Evolutionary conservation across 2,888 invertebrate genomes (phyloP), one percentile per base, ranked within the genome.

Genomic region (Ormia ochracea): DNA sequence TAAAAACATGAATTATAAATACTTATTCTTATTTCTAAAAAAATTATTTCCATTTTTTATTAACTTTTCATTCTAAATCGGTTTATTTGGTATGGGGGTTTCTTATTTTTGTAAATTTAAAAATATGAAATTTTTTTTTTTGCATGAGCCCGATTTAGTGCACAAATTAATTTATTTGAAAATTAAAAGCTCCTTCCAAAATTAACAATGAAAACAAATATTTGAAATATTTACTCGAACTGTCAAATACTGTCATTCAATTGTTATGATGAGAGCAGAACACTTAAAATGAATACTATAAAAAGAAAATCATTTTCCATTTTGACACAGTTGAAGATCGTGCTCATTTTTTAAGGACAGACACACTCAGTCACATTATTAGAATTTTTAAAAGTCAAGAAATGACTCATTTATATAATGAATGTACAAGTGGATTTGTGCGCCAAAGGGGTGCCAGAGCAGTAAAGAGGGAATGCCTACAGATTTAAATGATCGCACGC

Each of bases 171-270:
- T 56, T 56, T 52, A 45, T 48, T 31, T 12, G 9, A 59, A 43
- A 61, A 31, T 28, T 28, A 23, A 54, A 63, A 56, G 17, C 26
- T 41, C 12, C 14, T 31, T 21, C 7, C 9, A 52, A 59, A 70
- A 61, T 59, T 45, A 54, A 45, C 28, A 66, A 56, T 69, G 54
- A 77, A 74, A 66, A 66, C 48, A 81, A 78, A 81, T 77, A 70
- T 69, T 68, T 61, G 56, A 78, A 78, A 78, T 66, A 78, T 61
- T 54, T 50, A 63, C 72, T 41, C 69, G 76, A 81, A 68, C 54
- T 81, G 68, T 75, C 79, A 69, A 36, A 54, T 31, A 21, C 56
- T 75, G 78, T 78, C 81, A 73, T 68, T 81, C 75, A 78, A 73
- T 61, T 56, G 41, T 74, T 43, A 38, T 77, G 38, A 48, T 45